A percentile compares a stretch with the other conserved stretches of the same genome.
phyloP scores from a whole-genome alignment of 1,140 invertebrate species.

The Stenopsyche tienmushanensis region DNA sequence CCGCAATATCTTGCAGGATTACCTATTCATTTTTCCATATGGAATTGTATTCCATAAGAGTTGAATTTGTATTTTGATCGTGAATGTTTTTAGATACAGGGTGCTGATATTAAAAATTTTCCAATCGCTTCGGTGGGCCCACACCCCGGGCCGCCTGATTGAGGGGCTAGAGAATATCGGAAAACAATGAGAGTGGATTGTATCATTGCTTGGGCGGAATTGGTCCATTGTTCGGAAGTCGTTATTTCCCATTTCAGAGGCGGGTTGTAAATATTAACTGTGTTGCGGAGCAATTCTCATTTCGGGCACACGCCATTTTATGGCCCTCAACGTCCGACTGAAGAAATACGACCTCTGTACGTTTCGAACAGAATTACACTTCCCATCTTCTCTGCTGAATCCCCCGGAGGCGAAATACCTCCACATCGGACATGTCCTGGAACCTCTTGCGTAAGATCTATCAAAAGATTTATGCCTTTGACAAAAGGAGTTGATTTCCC shows the following conservation, averaged over 20 bases:
- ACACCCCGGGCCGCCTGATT: no score
- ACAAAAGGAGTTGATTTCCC: neutral
- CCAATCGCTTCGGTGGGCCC: no score
- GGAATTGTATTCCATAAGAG: no score
- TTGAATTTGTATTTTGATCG: no score
- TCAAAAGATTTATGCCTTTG: conserved; percentile 7
- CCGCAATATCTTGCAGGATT: no score
- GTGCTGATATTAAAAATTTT: no score
- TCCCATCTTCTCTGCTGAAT: neutral
- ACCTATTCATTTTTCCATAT: no score
- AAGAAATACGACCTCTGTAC: conserved; percentile 23
- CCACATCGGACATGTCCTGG: neutral
- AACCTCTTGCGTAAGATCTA: neutral
- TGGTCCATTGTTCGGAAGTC: conserved; percentile 1
- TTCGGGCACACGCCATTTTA: conserved; percentile 32
- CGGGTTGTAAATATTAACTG: conserved; percentile 13
- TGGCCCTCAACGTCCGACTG: conserved; percentile 7
- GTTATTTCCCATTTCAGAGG: conserved; percentile 19
- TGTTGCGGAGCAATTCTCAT: conserved; percentile 18
- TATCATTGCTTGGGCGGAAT: neutral
- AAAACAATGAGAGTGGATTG: conserved; percentile 20
- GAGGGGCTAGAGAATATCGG: neutral
- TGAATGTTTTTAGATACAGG: no score
- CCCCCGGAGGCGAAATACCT: neutral
- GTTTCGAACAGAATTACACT: conserved; percentile 19